Conservation (phyloP, 2,888 invertebrate species). For the Campoletis raptor region DNA sequence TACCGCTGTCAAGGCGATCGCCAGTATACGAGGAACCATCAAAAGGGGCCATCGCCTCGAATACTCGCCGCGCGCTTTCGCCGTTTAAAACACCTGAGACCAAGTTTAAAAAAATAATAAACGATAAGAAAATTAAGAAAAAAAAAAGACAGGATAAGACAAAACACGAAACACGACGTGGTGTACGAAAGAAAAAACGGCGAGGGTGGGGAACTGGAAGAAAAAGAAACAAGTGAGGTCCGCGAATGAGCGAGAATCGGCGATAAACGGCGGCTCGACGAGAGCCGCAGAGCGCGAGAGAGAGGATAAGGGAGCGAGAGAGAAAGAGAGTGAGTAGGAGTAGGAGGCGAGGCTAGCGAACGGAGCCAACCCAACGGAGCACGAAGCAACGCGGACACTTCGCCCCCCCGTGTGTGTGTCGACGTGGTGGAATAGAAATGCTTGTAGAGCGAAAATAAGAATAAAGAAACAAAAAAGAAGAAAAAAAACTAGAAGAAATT, state of each 20-base stretch:
- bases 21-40: slow-evolving; percentile 48
- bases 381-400: slow-evolving; percentile 61
- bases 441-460: slow-evolving; percentile 41
- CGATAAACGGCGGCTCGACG: slow-evolving; percentile 48
- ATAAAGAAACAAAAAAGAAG: neutral
- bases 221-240: slow-evolving; percentile 45
- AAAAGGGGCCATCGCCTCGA: slow-evolving; percentile 44
- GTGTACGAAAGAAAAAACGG: slow-evolving; percentile 5
- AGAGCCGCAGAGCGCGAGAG: slow-evolving; percentile 47
- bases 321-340: slow-evolving; percentile 29
- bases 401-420: slow-evolving; percentile 60
- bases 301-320: slow-evolving; percentile 24
- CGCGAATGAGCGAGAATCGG: slow-evolving; percentile 53
- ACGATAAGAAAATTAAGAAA: neutral
- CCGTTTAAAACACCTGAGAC: slow-evolving; percentile 25
- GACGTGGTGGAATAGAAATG: slow-evolving; percentile 64
- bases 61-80: slow-evolving; percentile 14
- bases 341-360: slow-evolving; percentile 61
- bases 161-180: slow-evolving; percentile 12
- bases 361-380: slow-evolving; percentile 56
- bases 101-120: slow-evolving; percentile 5
- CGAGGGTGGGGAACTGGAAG: neutral
- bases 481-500: slow-evolving; percentile 6
- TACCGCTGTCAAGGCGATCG: slow-evolving; percentile 63
- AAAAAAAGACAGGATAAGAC: neutral